Base-by-base conservation (phyloP, 2,113 vertebrate genomes). In the Tauraco erythrolophus region DNA sequence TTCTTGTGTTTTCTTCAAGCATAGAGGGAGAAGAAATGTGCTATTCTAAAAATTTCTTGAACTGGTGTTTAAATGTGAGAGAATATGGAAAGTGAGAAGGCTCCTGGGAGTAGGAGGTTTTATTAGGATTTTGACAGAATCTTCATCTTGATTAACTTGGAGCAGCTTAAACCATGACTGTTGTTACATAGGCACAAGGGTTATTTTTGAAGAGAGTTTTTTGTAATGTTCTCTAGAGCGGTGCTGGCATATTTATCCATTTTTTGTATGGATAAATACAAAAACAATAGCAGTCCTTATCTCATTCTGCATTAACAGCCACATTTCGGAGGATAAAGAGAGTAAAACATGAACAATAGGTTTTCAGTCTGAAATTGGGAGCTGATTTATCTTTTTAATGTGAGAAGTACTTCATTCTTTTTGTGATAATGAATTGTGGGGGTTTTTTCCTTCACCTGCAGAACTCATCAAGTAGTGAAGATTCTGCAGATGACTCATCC, bases 401-500 rank as follows among this genome's bases (percentile, higher is more conserved):
- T 54, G 83, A 70, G 15, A 77, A 68, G 6, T 91, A 66, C 31
- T 78, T 71, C 3, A 37, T 77, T 95, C 2, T 31, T 81, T 80
- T 78, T 46, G 19, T 75, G 41, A 19, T 65, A 50, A 51, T 62
- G 1, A 81, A 28, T 78, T 72, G 0, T 53, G 54, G 33, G 4
- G 2, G 66, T 21, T 80, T 88, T 77, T 97, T 83, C 28, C 28
- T 92, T 94, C 71, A 74, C 66, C 8, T 94, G 1, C 69, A 99
- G 99, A 99, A 99, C 88, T 99, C 99, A 15, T 99, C 99, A 39
- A 99, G 99, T 96, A 99, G 99, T 91, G 99, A 99, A 94, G 99
- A 99, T 86, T 99, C 99, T 4, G 99, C 98, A 65, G 98, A 98
- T 91, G 98, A 98, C 43, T 99, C 99, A 66, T 98, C 98, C 3